Evolutionary conservation across 2,888 invertebrate species (phyloP), one percentile per base, ranked within the genome.

Genomic region (Ferdinandea cuprea): DNA sequence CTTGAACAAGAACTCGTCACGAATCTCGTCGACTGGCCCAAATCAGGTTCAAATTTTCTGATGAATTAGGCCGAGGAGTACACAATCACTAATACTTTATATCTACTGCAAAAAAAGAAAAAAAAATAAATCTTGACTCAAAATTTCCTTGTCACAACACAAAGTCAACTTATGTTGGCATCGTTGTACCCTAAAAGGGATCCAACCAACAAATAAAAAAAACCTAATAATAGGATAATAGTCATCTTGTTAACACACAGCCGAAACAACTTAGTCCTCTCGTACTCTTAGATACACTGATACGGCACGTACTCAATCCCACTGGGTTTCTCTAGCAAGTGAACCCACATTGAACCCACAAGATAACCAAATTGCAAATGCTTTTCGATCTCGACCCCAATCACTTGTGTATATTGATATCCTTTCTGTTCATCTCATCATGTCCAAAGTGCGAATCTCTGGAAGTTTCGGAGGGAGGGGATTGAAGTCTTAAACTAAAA

Each of bases 381-480:
- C 35, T 56, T 71, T 61, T 44, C 66, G 48, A 77, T 65, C 68
- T 81, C 77, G 81, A 71, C 81, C 81, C 77, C 77, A 77, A 72
- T 81, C 71, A 59, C 71, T 77, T 71, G 30, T 52, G 13, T 63
- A 42, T 11, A 46, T 32, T 46, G 46, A 61, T 61, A 54, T 13
- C 42, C 52, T 8, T 25, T 25, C 58, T 2, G 8, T 30, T 42
- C 19, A 56, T 32, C 42, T 63, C 30, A 61, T 71, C 65, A 56
- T 69, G 37, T 35, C 71, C 25, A 44, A 25, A 11, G 21, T 32
- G 32, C 28, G 21, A 63, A 52, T 54, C 69, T 69, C 61, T 58
- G 28, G 40, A 32, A 68, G n/a, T n/a, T n/a, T n/a, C n/a, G n/a
- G n/a, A n/a, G n/a, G n/a, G n/a, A 58, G 42, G 8, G 46, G 66